phyloP scores from a whole-genome alignment of 37 sponge, comb jelly and placozoan genomes.

The Geodia barretti region DNA sequence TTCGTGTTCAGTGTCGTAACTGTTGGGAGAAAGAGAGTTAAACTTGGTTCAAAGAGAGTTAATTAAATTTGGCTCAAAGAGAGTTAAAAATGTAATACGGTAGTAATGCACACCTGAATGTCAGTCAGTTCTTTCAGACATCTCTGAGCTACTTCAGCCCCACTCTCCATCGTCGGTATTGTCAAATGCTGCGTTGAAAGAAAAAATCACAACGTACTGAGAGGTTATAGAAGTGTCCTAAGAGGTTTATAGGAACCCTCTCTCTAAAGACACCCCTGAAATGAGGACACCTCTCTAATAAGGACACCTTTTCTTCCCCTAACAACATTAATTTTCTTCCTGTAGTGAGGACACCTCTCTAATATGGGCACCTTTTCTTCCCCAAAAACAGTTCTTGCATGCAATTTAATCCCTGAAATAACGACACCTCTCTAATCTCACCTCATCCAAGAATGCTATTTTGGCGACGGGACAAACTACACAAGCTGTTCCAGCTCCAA shows the following conservation, averaged over 20 bases:
- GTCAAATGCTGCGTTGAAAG: slow-evolving; percentile 31
- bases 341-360: too few species aligned
- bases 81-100: not conserved
- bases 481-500: slow-evolving; percentile 99
- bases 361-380: too few species aligned
- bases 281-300: too few species aligned
- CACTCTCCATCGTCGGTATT: slow-evolving; percentile 85
- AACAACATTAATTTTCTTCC: too few species aligned
- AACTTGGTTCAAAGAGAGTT: slow-evolving; percentile 8
- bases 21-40: not conserved
- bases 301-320: too few species aligned
- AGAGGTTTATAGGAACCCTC: too few species aligned
- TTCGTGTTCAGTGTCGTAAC: slow-evolving; percentile 20
- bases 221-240: not conserved
- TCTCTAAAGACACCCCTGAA: too few species aligned
- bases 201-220: not conserved
- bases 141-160: slow-evolving; percentile 70
- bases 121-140: slow-evolving; percentile 81
- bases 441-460: slow-evolving; percentile 88
- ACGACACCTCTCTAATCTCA: too few species aligned
- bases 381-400: too few species aligned
- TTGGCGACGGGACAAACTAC: slow-evolving; percentile 92
- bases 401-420: too few species aligned
- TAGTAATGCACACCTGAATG: slow-evolving; percentile 70
- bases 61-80: not conserved